phyloP scores from a whole-genome alignment of 2,113 vertebrate species.

The Tautogolabrus adspersus region DNA sequence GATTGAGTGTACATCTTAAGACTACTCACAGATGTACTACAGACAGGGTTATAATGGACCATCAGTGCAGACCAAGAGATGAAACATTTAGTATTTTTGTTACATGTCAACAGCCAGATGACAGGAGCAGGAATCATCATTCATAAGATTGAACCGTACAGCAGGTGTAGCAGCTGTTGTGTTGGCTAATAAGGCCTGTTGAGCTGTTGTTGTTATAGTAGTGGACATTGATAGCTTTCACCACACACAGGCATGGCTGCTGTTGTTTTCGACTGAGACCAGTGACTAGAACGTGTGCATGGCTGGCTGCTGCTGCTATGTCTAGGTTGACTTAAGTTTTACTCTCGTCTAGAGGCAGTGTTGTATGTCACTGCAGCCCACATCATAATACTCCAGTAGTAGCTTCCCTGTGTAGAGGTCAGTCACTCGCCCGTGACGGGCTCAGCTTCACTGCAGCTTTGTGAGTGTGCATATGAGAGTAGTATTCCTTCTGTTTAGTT shows the following conservation, averaged over 20 bases:
- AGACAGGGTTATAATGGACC: background rate
- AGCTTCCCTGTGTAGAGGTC: slow-evolving; percentile 60
- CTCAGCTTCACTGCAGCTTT: slow-evolving; percentile 10
- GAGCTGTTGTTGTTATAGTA: slow-evolving; percentile 43
- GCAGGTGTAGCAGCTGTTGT: slow-evolving; percentile 48
- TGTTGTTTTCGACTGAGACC: slow-evolving; percentile 68
- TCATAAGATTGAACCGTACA: slow-evolving; percentile 3
- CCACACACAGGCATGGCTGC: slow-evolving; percentile 62
- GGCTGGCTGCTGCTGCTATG: slow-evolving; percentile 44
- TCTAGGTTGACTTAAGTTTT: slow-evolving; percentile 26
- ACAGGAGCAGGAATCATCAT: slow-evolving; percentile 15
- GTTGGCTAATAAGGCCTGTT: slow-evolving; percentile 22
- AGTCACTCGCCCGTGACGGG: slow-evolving; percentile 42
- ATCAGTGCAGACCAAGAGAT: background rate
- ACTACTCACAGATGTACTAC: background rate
- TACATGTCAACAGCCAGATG: slow-evolving; percentile 1
- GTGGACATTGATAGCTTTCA: slow-evolving; percentile 46
- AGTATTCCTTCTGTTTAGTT: background rate
- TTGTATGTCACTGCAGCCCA: slow-evolving; percentile 65
- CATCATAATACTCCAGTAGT: slow-evolving; percentile 37
- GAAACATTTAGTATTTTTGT: background rate
- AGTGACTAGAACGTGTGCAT: slow-evolving; percentile 36
- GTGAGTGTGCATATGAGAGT: background rate
- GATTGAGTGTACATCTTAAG: background rate
- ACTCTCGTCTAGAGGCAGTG: slow-evolving; percentile 38